Base-by-base conservation (phyloP, 2,888 invertebrate species). In the Cantharis lateralis region DNA sequence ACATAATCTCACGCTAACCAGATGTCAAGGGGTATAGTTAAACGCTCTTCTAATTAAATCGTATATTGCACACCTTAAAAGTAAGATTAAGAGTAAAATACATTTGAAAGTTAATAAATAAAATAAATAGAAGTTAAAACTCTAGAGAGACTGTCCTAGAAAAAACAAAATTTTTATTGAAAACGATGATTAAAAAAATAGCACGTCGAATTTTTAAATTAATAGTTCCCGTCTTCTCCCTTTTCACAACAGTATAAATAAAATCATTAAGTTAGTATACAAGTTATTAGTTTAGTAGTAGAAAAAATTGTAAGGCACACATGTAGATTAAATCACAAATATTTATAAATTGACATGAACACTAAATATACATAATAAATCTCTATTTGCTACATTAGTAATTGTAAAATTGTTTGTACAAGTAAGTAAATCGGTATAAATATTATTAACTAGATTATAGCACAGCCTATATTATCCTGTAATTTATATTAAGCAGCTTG, bases 391-490 rank as follows among this genome's bases (percentile, higher is more conserved):
- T 48, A 48, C n/a, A 48, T 48, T 48, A 48, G 48, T 48, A 48
- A 48, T 48, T 48, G 48, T 48, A 48, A 48, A 48, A 48, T 48
- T 48, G 48, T 48, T 48, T 48, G 48, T 48, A 48, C 48, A 48
- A 48, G 48, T 48, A 48, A 48, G n/a, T 48, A 48, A 32, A 32
- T 32, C 13, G n/a, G 32, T 32, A 32, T 32, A 32, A 48, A 26
- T 26, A 15, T 68, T 26, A 61, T 26, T 68, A 20, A 62, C n/a
- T 73, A 68, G 26, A 20, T 13, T 68, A 73, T 73, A 73, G 62
- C 73, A 73, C 73, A 73, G 73, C 73, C 73, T 62, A 69, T 62
- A 69, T 73, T 69, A 68, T 68, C 68, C 73, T 68, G 73, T 72
- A 64, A 72, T 71, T 16, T 16, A 63, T 24, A 15, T 32, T 61